Percentiles rank a stretch among this genome's conserved stretches.
Conservation (phyloP, 2,888 invertebrate genomes). For the Drosophila subquinaria region DNA sequence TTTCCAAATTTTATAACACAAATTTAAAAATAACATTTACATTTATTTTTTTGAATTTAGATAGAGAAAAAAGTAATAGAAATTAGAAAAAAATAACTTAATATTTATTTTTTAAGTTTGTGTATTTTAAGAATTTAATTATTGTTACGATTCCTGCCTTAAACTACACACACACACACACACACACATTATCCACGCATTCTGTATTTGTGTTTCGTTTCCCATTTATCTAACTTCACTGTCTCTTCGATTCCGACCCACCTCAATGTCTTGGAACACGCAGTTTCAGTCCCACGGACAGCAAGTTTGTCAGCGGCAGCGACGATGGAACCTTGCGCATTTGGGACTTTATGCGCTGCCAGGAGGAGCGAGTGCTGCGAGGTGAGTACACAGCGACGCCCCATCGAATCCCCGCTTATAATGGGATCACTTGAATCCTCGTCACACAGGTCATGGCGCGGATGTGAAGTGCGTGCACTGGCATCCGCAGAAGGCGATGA, state of each 20-base stretch:
- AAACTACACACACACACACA: constrained; percentile 1
- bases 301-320: constrained; percentile 99
- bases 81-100: neutral
- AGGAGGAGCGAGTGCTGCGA: constrained; percentile 97
- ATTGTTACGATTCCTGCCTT: neutral
- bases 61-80: neutral
- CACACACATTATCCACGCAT: constrained; percentile 18
- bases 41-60: no score
- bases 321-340: constrained; percentile 99
- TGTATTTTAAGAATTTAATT: neutral
- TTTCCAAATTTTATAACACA: no score
- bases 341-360: constrained; percentile 99
- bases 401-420: constrained; percentile 2
- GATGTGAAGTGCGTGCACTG: constrained; percentile 99
- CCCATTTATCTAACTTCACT: constrained; percentile 53
- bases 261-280: constrained; percentile 13
- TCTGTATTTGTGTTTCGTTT: constrained; percentile 52
- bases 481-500: constrained; percentile 99
- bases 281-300: constrained; percentile 99
- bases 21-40: no score
- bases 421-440: neutral
- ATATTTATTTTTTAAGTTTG: neutral
- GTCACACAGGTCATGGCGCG: constrained; percentile 93
- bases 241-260: constrained; percentile 18
- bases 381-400: constrained; percentile 86